Evolutionary conservation across 2,888 invertebrate genomes (phyloP).

Genomic region (Osedax frankpressi): DNA sequence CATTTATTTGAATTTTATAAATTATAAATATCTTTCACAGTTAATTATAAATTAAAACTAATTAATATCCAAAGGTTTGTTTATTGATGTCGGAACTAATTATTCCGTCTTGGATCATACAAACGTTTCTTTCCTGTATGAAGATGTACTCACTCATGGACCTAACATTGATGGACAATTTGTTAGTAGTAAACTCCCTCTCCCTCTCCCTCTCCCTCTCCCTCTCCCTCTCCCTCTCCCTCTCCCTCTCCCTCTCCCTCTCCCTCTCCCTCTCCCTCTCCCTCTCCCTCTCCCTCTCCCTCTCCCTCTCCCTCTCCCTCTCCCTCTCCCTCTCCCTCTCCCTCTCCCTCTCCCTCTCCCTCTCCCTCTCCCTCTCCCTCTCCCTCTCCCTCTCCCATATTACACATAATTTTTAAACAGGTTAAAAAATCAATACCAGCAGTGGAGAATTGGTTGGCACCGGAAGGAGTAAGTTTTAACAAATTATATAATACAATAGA

Average conservation of each 20-base stretch:
- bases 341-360: background rate
- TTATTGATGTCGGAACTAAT: conserved; percentile 46
- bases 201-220: background rate
- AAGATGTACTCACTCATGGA: conserved; percentile 32
- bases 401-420: conserved; percentile 13
- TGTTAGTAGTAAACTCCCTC: conserved; percentile 24
- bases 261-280: background rate
- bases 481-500: background rate
- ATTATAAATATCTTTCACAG: too few species aligned
- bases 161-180: conserved; percentile 31
- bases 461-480: conserved; percentile 30
- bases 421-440: conserved; percentile 28
- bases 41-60: too few species aligned
- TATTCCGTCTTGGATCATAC: conserved; percentile 46
- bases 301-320: background rate
- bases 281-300: background rate
- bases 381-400: background rate
- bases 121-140: conserved; percentile 45
- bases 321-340: background rate
- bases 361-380: background rate
- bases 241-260: background rate
- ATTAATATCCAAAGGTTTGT: too few species aligned
- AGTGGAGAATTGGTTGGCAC: conserved; percentile 30
- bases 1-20: background rate
- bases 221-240: background rate